phyloP scores from a whole-genome alignment of 2,797 vertebrate species.

The Esox lucius region DNA sequence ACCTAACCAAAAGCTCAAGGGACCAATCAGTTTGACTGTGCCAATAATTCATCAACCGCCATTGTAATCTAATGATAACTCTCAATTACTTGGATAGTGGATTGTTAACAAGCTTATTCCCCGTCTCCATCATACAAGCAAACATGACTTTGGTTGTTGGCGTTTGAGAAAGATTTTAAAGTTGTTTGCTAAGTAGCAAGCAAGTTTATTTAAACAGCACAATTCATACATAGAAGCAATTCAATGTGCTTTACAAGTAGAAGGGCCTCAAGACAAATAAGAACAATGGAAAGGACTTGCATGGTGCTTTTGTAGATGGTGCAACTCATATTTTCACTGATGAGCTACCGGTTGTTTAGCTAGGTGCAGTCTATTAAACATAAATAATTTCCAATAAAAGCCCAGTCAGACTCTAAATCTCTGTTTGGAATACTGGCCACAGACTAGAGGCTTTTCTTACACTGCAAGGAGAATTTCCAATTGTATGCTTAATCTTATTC shows the following conservation, averaged over 20 bases:
- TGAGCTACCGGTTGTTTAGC: neutral
- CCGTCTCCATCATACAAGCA: neutral
- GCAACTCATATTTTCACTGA: no score
- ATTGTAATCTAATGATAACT: neutral
- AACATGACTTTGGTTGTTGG: neutral
- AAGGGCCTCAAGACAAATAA: no score
- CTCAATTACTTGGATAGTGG: neutral
- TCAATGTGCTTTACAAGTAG: no score
- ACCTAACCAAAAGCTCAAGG: constrained; percentile 46
- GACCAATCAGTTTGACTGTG: constrained; percentile 23
- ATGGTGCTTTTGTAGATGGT: no score
- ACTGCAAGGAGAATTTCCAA: constrained; percentile 18
- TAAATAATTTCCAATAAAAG: no score
- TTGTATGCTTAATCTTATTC: constrained; percentile 25
- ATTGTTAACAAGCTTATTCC: neutral
- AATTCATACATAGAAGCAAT: no score
- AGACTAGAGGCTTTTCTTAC: no score
- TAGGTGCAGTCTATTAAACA: neutral
- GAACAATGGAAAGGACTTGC: neutral
- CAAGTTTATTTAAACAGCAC: no score
- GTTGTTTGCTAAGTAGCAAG: neutral
- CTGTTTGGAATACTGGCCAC: no score
- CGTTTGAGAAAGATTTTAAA: constrained; percentile 8
- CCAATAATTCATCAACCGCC: neutral
- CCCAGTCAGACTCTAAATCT: no score